Base-by-base conservation (phyloP, 2,113 vertebrate genomes). In the Agapornis roseicollis region DNA sequence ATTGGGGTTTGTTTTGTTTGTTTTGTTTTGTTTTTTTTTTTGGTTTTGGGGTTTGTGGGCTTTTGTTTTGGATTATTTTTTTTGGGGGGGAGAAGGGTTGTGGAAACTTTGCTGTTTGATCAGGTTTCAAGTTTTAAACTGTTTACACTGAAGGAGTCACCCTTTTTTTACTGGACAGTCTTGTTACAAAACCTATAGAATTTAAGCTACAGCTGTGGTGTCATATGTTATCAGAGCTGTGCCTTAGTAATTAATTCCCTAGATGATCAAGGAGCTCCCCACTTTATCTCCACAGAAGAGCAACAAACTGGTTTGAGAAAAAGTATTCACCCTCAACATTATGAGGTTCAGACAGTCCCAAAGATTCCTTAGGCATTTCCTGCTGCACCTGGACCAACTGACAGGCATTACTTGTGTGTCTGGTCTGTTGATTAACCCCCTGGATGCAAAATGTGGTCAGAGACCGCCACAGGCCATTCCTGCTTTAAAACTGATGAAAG, bases 381-480 rank as follows among this genome's bases (percentile, higher is more conserved):
- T 78, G 27, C 39, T 92, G 11, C 10, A 58, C 23, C 35, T 70
- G n/a, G 31, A 49, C 15, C 0, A 1, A 17, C 6, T 3, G 2
- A 31, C 16, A 60, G 49, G 13, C 6, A 22, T 2, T 58, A 7
- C 78, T 66, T 73, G 8, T 16, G 10, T 42, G 29, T 28, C 13
- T 65, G 13, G 52, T 22, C 20, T 69, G 22, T 33, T 37, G 17
- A 53, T 42, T 80, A 73, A 63, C 5, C 1, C 10, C 14, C 22
- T 31, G n/a, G 13, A 9, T n/a, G 11, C 10, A 70, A 6, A 66
- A 49, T 46, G 49, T 53, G 22, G 8, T 29, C 79, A 76, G 46
- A 47, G 22, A 44, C 7, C 44, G 3, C 6, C 13, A 44, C 4
- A n/a, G 19, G 7, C 10, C 1, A 0, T 63, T 91, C 6, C 22